Evolutionary conservation across 2,113 vertebrate genomes (phyloP), one percentile per base, ranked within the genome.

Genomic region (Eubucco bourcierii): DNA sequence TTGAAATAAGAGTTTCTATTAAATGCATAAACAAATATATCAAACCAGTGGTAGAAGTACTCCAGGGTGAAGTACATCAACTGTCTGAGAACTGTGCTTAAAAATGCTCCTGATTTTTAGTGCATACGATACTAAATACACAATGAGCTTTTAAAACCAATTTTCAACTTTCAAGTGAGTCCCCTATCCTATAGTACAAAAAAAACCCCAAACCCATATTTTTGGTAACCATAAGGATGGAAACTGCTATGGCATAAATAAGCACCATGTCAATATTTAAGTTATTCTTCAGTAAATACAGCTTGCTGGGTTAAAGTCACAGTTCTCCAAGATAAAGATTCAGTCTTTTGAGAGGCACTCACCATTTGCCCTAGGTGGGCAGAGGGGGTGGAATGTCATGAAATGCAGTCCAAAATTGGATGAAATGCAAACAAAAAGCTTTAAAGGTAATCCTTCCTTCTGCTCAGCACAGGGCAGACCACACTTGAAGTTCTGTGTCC

Each of bases 11-110:
- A 74, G 71, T 56, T 89, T 83, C 96, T 80, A 83, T 90, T 74
- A 97, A 87, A 84, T 66, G 77, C n/a, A 25, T 90, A 89, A 91
- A 88, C 91, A 94, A 90, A 88, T 90, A 77, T 41, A 81, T 87
- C 86, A 88, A 86, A 60, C 70, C 33, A 52, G 2, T 52, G 37
- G 58, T 78, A 10, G 52, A 63, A 85, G 46, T 78, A 68, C 94
- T 95, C 50, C 74, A 56, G 70, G 37, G 63, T 80, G 23, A 93
- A 73, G 56, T 83, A 73, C 34, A 39, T 77, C 55, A 63, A 7
- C 59, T 60, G 37, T 55, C 72, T 83, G 73, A 77, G 65, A 91
- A 66, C 80, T 73, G 33, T 65, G 41, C 47, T 89, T 59, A 53
- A 5, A 88, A 90, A 74, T 59, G 27, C 72, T 50, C 3, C 72